These are phyloP conservation scores for Desmophyllum pertusum DNA, from an alignment of 92 coral and sea anemone species.

Conservation along the genomic window DNA sequence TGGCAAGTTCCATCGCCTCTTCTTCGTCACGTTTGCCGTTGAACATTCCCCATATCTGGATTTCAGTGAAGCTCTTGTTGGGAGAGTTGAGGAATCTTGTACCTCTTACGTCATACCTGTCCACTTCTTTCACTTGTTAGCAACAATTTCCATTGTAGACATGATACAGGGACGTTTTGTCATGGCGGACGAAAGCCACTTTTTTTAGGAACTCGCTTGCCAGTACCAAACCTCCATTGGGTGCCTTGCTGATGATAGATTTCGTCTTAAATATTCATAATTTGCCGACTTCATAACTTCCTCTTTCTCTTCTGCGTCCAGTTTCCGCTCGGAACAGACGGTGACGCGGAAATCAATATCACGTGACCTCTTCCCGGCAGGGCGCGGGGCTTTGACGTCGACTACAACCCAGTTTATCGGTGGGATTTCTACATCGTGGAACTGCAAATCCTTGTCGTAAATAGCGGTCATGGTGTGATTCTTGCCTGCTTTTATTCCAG, in stretches of 20 bases:
- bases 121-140: conserved; percentile 46
- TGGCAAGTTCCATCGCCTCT: conserved; percentile 38
- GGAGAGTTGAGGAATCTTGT: conserved; percentile 14
- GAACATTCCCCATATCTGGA: conserved; percentile 17
- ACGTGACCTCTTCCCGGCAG: conserved; percentile 44
- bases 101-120: conserved; percentile 47
- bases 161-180: conserved; percentile 41
- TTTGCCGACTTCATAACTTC: conserved; percentile 49
- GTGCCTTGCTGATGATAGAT: conserved; percentile 26
- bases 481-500: conserved; percentile 55
- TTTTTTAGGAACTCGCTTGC: conserved; percentile 42
- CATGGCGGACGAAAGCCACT: conserved; percentile 57
- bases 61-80: conserved; percentile 5
- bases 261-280: conserved; percentile 61
- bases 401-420: conserved; percentile 78
- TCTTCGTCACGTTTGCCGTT: conserved; percentile 37
- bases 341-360: conserved; percentile 69
- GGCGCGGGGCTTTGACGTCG: conserved; percentile 69
- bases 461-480: conserved; percentile 47
- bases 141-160: conserved; percentile 28
- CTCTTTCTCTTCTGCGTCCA: conserved; percentile 39
- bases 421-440: conserved; percentile 64
- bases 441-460: conserved; percentile 52
- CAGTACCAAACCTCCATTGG: conserved; percentile 30
- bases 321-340: conserved; percentile 53